Evolutionary conservation across 2,797 vertebrate species (phyloP).

Genomic region (Phylloscopus collybita): DNA sequence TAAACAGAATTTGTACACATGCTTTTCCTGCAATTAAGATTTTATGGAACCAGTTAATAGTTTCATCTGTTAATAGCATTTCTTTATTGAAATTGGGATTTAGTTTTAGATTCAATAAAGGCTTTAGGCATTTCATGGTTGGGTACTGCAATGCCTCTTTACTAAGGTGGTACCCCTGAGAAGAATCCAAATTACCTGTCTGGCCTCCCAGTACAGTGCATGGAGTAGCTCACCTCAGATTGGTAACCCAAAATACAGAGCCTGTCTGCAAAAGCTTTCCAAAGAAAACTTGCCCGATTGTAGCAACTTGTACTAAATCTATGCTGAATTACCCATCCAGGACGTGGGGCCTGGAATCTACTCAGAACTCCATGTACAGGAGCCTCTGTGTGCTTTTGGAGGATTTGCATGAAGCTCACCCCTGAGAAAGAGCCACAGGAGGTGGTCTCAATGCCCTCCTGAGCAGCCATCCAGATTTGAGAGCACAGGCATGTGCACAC

Average conservation of each 20-base stretch:
- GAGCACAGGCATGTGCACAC: not conserved
- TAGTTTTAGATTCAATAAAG: not conserved
- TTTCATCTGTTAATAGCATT: not conserved
- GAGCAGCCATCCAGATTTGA: not conserved
- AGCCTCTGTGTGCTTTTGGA: not conserved
- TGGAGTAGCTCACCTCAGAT: not conserved
- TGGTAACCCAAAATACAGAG: not conserved
- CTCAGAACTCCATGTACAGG: not conserved
- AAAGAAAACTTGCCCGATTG: not conserved
- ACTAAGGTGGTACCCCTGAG: not conserved
- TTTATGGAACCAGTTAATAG: not conserved
- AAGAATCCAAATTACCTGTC: not conserved
- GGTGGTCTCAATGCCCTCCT: not conserved
- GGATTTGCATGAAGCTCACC: not conserved
- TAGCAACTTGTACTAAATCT: not conserved
- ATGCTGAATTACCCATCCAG: not conserved
- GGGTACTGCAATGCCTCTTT: not conserved
- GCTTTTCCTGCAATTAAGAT: not conserved
- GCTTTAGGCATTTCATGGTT: not conserved
- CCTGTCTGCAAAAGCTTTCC: not conserved
- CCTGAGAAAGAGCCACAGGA: not conserved
- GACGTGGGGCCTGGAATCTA: not conserved
- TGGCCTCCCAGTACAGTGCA: not conserved
- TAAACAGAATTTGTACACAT: constrained; percentile 19
- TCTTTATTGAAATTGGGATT: not conserved